Evolutionary conservation across 2,888 invertebrate species (phyloP).

Genomic region (Drosophila hamatofila): DNA sequence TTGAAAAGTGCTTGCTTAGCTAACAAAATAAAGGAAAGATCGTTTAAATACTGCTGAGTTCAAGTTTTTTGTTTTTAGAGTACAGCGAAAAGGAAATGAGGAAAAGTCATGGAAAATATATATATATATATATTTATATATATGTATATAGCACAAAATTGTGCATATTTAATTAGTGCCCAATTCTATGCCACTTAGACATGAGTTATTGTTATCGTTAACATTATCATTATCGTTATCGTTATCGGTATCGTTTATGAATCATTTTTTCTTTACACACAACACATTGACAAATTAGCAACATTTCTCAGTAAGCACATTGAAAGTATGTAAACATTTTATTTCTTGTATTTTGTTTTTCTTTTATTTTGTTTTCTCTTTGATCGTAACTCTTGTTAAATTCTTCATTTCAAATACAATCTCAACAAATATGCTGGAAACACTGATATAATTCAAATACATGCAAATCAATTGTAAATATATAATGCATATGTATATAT

Average conservation of each 20-base stretch:
- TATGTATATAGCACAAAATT: slow-evolving; percentile 60
- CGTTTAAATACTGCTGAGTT: slow-evolving; percentile 35
- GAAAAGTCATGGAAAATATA: slow-evolving; percentile 10
- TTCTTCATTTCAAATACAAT: slow-evolving; percentile 14
- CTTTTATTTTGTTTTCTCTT: background rate
- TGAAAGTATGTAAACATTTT: slow-evolving; percentile 30
- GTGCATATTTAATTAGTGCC: slow-evolving; percentile 74
- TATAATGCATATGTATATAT: slow-evolving; percentile 30
- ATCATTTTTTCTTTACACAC: slow-evolving; percentile 42
- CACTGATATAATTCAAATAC: slow-evolving; percentile 41
- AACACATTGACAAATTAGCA: slow-evolving; percentile 56
- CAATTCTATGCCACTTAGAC: slow-evolving; percentile 42
- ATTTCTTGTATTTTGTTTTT: background rate
- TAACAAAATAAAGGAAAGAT: slow-evolving; percentile 24
- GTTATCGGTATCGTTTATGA: slow-evolving; percentile 35
- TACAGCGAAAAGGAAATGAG: slow-evolving; percentile 3
- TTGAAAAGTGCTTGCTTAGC: slow-evolving; percentile 25
- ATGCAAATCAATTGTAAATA: slow-evolving; percentile 46
- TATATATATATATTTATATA: background rate
- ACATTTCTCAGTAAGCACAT: slow-evolving; percentile 49
- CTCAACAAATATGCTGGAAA: slow-evolving; percentile 45
- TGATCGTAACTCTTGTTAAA: slow-evolving; percentile 7
- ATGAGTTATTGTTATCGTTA: slow-evolving; percentile 56
- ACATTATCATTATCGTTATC: slow-evolving; percentile 34
- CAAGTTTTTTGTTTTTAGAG: background rate